phyloP scores from a whole-genome alignment of 2,888 invertebrate genomes.

The Branchinecta sandiegonensis region DNA sequence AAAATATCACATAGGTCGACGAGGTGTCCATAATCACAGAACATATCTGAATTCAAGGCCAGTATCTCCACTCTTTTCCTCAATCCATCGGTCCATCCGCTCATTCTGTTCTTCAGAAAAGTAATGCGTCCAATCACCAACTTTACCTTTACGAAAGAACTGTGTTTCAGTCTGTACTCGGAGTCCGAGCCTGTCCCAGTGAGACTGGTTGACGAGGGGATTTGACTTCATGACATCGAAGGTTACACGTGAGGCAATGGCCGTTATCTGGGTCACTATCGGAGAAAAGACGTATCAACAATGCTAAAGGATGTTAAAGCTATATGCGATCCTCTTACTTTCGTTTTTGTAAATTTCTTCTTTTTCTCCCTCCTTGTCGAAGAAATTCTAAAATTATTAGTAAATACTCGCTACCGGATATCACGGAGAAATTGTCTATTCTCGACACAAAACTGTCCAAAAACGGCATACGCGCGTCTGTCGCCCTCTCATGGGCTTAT shows the following conservation, averaged over 20 bases:
- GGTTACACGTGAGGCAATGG: constrained; percentile 17
- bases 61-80: constrained; percentile 6
- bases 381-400: no score
- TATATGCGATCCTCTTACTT: no score
- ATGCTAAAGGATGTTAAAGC: no score
- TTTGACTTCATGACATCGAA: constrained; percentile 21
- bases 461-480: no score
- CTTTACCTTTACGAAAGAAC: constrained; percentile 21
- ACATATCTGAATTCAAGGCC: constrained; percentile 18
- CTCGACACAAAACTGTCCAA: no score
- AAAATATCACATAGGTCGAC: neutral
- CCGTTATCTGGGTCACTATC: constrained; percentile 14
- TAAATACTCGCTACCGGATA: no score
- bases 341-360: no score
- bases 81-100: constrained; percentile 17
- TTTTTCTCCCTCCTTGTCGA: no score
- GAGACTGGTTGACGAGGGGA: constrained; percentile 21
- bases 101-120: constrained; percentile 18
- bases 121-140: constrained; percentile 22
- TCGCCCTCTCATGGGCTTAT: no score
- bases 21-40: neutral
- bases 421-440: no score
- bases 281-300: neutral
- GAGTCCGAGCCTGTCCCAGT: constrained; percentile 21
- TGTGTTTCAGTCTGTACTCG: constrained; percentile 12